phyloP scores from a whole-genome alignment of 1,140 invertebrate species.

The Paracyclopina nana region DNA sequence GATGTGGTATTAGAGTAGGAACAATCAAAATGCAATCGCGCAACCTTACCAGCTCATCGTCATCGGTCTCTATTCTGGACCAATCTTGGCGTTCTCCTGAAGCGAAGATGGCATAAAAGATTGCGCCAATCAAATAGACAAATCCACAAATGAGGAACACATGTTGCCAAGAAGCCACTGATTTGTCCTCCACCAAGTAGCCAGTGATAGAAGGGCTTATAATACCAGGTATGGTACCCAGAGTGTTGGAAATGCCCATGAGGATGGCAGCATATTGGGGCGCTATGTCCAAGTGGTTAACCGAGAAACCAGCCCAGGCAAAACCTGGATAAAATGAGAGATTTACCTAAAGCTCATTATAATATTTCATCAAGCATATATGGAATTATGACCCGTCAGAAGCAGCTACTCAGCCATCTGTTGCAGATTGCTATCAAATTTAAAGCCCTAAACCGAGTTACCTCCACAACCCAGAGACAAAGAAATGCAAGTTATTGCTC shows the following conservation, averaged over 20 bases:
- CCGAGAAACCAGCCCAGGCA: slow-evolving; percentile 28
- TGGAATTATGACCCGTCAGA: no score
- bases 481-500: slow-evolving; percentile 50
- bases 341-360: slow-evolving; percentile 48
- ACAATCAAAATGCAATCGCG: no score
- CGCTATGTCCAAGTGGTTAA: slow-evolving; percentile 49
- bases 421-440: no score
- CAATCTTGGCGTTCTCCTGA: slow-evolving; percentile 57
- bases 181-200: slow-evolving; percentile 46
- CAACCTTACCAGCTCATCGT: slow-evolving; percentile 4
- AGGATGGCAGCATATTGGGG: slow-evolving; percentile 53
- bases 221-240: slow-evolving; percentile 69
- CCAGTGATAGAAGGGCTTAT: slow-evolving; percentile 57
- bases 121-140: slow-evolving; percentile 51
- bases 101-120: slow-evolving; percentile 55
- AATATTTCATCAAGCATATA: slow-evolving; percentile 40
- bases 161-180: slow-evolving; percentile 46
- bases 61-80: slow-evolving; percentile 23
- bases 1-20: no score
- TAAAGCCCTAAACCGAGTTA: no score
- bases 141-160: slow-evolving; percentile 60
- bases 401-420: no score
- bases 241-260: slow-evolving; percentile 44
- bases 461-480: slow-evolving; percentile 66
- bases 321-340: slow-evolving; percentile 51